These are phyloP conservation scores for Oophaga sylvatica DNA, from an alignment of 2,797 vertebrate species.

Conservation along the genomic window DNA sequence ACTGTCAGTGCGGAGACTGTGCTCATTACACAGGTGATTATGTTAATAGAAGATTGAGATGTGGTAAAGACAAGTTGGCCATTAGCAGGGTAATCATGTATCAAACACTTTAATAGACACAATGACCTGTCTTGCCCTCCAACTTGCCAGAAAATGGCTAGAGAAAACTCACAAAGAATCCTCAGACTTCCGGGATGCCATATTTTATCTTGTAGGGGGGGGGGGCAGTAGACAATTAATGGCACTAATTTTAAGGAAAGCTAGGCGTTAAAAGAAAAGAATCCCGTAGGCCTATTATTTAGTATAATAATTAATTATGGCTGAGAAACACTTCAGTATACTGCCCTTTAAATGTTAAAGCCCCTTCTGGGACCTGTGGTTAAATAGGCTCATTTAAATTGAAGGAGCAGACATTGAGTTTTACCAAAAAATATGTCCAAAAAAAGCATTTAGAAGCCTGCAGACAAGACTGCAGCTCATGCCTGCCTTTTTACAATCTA, in stretches of 20 bases:
- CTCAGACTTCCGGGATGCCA: not conserved
- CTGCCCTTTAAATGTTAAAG: conserved; percentile 54
- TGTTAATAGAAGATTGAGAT: not conserved
- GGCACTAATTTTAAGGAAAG: conserved; percentile 20
- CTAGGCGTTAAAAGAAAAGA: conserved; percentile 31
- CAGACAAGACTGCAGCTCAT: too few species aligned
- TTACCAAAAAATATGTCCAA: conserved; percentile 44
- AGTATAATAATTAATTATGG: conserved; percentile 47
- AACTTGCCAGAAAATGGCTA: not conserved
- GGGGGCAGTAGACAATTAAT: conserved; percentile 38
- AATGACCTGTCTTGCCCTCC: not conserved
- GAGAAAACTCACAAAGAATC: not conserved
- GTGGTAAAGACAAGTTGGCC: not conserved
- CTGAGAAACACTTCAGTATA: conserved; percentile 35
- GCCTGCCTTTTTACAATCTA: too few species aligned
- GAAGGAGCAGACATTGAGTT: conserved; percentile 43
- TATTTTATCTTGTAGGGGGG: conserved; percentile 1
- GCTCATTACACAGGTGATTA: conserved; percentile 21
- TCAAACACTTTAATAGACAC: not conserved
- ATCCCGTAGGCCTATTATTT: conserved; percentile 45
- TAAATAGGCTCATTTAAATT: conserved; percentile 46
- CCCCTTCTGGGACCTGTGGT: conserved; percentile 39
- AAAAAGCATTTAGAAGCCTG: not conserved
- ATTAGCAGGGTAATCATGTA: conserved; percentile 20
- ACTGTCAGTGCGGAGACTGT: not conserved